phyloP scores from a whole-genome alignment of 2,797 vertebrate genomes.

The Sebastes taczanowskii region DNA sequence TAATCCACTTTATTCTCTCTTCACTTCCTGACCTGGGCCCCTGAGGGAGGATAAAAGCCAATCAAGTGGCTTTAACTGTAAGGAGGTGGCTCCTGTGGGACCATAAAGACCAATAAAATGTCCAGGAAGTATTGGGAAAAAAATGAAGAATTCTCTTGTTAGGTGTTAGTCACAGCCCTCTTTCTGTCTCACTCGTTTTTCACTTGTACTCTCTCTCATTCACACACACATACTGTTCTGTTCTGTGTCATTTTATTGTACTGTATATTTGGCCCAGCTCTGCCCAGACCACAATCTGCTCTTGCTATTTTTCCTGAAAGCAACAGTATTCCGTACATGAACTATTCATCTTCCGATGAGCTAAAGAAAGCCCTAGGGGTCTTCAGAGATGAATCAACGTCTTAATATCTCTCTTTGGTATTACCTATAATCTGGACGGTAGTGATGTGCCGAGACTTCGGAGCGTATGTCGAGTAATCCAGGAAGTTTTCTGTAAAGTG shows the following conservation, averaged over 20 bases:
- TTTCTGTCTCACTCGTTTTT: not conserved
- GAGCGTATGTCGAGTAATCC: too few relatives aligned
- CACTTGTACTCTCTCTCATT: not conserved
- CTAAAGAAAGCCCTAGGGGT: not conserved
- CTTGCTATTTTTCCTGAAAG: not conserved
- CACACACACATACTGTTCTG: not conserved
- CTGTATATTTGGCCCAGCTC: not conserved
- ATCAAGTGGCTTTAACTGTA: conserved; percentile 51
- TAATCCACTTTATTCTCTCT: conserved; percentile 50
- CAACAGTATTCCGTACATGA: not conserved
- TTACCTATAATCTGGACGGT: not conserved
- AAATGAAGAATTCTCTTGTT: conserved; percentile 35
- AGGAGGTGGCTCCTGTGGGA: conserved; percentile 22
- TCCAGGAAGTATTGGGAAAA: conserved; percentile 20
- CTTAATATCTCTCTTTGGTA: not conserved
- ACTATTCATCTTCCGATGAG: not conserved
- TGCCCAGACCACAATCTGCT: not conserved
- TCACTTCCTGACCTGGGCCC: conserved; percentile 28
- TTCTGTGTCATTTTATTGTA: not conserved
- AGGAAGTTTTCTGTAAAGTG: too few relatives aligned
- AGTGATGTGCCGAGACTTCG: too few relatives aligned
- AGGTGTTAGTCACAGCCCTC: conserved; percentile 33
- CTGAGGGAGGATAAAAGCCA: conserved; percentile 47
- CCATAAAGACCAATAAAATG: conserved; percentile 45
- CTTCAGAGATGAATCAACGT: not conserved